phyloP scores from a whole-genome alignment of 1,140 invertebrate genomes.

The Drosophila yakuba region DNA sequence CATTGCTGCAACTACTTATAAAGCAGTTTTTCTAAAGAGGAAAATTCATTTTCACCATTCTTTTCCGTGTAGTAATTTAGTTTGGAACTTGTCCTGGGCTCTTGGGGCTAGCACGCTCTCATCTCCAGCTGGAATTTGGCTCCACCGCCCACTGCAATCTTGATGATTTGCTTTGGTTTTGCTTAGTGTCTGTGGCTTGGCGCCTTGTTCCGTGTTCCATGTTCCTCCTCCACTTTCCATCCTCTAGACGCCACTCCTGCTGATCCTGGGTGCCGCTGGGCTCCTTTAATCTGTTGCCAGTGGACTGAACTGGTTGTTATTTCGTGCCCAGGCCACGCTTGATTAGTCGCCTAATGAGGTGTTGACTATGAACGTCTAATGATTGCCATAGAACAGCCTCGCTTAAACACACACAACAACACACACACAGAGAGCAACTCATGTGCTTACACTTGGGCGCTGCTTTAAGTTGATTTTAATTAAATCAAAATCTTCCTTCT shows the following conservation, averaged over 20 bases:
- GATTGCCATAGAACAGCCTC: constrained; percentile 40
- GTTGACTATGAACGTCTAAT: constrained; percentile 80
- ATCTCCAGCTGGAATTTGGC: constrained; percentile 23
- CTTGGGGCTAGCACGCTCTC: constrained; percentile 7
- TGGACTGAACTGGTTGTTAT: constrained; percentile 73
- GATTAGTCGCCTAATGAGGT: constrained; percentile 84
- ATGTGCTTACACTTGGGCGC: constrained; percentile 26
- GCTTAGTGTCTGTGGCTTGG: constrained; percentile 34
- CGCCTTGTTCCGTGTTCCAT: constrained; percentile 19
- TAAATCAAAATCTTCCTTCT: constrained; percentile 35
- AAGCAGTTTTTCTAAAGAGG: neutral
- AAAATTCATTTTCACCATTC: neutral
- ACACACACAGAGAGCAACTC: neutral
- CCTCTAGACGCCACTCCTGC: neutral
- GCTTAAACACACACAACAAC: neutral
- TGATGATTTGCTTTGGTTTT: constrained; percentile 67
- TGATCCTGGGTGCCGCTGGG: neutral
- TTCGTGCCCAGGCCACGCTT: constrained; percentile 71
- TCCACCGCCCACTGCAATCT: constrained; percentile 17
- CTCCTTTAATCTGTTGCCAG: constrained; percentile 54
- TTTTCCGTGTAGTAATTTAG: constrained; percentile 5
- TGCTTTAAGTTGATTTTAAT: constrained; percentile 61
- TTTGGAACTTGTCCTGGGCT: constrained; percentile 3
- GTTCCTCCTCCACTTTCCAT: neutral
- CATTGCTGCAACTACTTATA: too few species aligned